Conservation (phyloP, 35 echinoderm and acorn worm genomes). For the Chiridota heheva region DNA sequence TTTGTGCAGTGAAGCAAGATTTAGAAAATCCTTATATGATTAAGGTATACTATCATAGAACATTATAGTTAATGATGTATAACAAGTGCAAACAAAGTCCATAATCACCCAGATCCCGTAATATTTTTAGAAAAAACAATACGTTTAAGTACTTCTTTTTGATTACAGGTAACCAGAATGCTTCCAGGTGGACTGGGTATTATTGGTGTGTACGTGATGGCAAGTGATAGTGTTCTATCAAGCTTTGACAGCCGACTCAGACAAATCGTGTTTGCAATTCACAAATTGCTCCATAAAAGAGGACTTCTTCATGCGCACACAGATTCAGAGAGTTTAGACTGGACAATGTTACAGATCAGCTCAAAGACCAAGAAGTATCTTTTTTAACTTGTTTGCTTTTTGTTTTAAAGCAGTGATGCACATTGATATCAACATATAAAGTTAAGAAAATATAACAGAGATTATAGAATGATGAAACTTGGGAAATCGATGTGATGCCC, state of each 20-base stretch:
- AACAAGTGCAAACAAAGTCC: neutral
- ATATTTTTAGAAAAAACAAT: neutral
- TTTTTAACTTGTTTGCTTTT: constrained; percentile 9
- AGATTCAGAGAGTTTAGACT: constrained; percentile 32
- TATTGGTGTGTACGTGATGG: constrained; percentile 56
- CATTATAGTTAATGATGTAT: too few relatives aligned
- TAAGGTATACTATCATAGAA: too few relatives aligned
- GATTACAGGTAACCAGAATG: constrained; percentile 70
- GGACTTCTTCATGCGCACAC: neutral
- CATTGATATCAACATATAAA: neutral
- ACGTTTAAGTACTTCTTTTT: neutral
- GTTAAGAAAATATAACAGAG: neutral
- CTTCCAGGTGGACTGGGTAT: constrained; percentile 62
- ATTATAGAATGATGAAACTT: neutral
- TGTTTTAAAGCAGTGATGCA: too few relatives aligned
- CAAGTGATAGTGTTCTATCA: constrained; percentile 30
- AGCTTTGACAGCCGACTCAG: constrained; percentile 54
- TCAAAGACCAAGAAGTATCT: constrained; percentile 68
- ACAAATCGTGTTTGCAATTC: constrained; percentile 65
- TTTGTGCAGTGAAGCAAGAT: too few relatives aligned
- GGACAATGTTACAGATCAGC: constrained; percentile 61
- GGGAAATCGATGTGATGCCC: neutral
- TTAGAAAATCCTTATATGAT: too few relatives aligned
- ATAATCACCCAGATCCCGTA: neutral
- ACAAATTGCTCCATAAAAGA: constrained; percentile 56